Evolutionary conservation across 23 tunicate species (phyloP).

Genomic region (Halocynthia roretzi): DNA sequence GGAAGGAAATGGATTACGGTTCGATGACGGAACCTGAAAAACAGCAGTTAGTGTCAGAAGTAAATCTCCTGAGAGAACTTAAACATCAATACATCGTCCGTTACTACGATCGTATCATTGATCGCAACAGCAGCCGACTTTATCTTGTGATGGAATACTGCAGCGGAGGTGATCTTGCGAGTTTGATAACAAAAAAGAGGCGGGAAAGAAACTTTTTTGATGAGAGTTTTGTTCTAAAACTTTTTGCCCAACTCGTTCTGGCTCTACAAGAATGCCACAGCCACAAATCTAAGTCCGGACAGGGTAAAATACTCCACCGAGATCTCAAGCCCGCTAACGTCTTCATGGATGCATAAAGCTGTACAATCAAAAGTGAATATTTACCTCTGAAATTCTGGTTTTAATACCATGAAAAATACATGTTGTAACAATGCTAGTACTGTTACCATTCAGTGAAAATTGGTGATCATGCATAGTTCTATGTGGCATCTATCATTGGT

Average conservation of each 20-base stretch:
- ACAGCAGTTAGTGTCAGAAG: conserved; percentile 91
- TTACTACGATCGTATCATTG: conserved; percentile 88
- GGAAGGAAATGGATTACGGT: conserved; percentile 99
- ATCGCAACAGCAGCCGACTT: conserved; percentile 74
- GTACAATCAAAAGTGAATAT: not conserved
- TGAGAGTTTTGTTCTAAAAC: conserved; percentile 69
- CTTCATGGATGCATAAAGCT: conserved; percentile 52
- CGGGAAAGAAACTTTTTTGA: conserved; percentile 62
- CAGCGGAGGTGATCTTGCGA: conserved; percentile 92
- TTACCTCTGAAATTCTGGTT: no score
- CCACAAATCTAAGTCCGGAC: conserved; percentile 52
- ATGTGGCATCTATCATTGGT: no score
- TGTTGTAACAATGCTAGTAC: no score
- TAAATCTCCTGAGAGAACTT: conserved; percentile 86
- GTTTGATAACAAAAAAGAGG: conserved; percentile 53
- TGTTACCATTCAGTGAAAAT: no score
- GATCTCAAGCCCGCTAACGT: conserved; percentile 98
- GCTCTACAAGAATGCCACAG: conserved; percentile 92
- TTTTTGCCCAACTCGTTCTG: conserved; percentile 58
- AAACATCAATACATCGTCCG: conserved; percentile 91
- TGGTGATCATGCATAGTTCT: no score
- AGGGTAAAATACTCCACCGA: conserved; percentile 83
- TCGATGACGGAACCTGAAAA: conserved; percentile 93
- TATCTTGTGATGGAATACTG: conserved; percentile 98
- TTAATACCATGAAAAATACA: no score